Conservation (phyloP, 2,888 invertebrate species). For the Lagria hirta region DNA sequence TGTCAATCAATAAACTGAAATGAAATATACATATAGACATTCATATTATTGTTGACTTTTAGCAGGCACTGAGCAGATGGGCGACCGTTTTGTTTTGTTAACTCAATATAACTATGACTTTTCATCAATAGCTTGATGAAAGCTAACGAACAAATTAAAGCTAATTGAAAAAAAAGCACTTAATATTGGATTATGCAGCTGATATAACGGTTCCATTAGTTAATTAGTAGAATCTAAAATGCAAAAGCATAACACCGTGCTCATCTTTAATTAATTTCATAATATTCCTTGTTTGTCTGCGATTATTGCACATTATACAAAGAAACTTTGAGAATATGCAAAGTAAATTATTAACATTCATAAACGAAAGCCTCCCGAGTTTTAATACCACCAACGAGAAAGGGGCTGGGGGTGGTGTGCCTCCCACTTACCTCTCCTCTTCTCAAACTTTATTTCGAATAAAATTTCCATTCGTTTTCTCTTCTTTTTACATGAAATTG, state of each 20-base stretch:
- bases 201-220: conserved; percentile 41
- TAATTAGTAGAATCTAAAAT: conserved; percentile 42
- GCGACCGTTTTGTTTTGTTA: too few species aligned
- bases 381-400: conserved; percentile 52
- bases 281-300: conserved; percentile 46
- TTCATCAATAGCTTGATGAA: conserved; percentile 35
- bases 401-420: too few species aligned
- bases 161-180: conserved; percentile 41
- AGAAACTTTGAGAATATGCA: conserved; percentile 50
- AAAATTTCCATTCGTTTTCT: conserved; percentile 54
- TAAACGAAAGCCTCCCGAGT: conserved; percentile 52
- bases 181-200: conserved; percentile 37
- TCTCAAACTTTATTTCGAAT: conserved; percentile 52
- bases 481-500: conserved; percentile 49
- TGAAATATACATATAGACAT: too few species aligned
- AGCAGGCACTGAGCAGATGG: too few species aligned
- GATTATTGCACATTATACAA: conserved; percentile 51
- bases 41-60: too few species aligned
- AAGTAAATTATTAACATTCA: conserved; percentile 56
- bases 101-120: conserved; percentile 22
- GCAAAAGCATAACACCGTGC: conserved; percentile 31
- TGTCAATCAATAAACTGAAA: too few species aligned
- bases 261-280: conserved; percentile 46
- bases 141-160: conserved; percentile 42
- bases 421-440: conserved; percentile 4